These are phyloP conservation scores for Coremacera marginata DNA, from an alignment of 2,888 invertebrate genomes.

Conservation along the genomic window DNA sequence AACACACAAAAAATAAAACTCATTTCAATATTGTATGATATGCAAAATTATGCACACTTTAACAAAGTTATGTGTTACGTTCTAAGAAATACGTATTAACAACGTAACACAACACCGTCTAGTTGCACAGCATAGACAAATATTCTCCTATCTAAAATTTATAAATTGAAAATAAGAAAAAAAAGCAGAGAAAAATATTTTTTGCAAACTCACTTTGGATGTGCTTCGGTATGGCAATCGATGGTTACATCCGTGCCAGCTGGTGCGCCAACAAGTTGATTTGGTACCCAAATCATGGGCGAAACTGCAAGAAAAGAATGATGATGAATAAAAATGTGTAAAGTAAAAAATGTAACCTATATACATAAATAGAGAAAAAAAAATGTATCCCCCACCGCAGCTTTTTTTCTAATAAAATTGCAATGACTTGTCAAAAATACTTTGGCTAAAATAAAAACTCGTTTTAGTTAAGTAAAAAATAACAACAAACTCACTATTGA, in stretches of 20 bases:
- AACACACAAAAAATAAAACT: not conserved
- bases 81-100: not conserved
- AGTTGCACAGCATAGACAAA: too few species aligned
- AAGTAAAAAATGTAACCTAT: not conserved
- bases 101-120: too few species aligned
- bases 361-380: conserved; percentile 1
- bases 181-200: too few species aligned
- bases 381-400: not conserved
- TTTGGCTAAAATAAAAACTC: not conserved
- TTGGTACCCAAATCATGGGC: conserved; percentile 95
- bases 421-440: conserved; percentile 21
- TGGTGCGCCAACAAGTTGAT: conserved; percentile 92
- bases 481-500: not conserved
- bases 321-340: not conserved
- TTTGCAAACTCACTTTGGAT: conserved; percentile 73
- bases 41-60: not conserved
- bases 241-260: conserved; percentile 91
- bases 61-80: conserved; percentile 4
- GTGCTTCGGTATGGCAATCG: conserved; percentile 93
- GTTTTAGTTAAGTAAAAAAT: not conserved
- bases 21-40: not conserved
- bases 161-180: too few species aligned
- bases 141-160: too few species aligned
- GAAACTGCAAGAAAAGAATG: conserved; percentile 74
- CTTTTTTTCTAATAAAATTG: not conserved